Conservation (phyloP, 2,113 vertebrate genomes). For the Ondatra zibethicus region DNA sequence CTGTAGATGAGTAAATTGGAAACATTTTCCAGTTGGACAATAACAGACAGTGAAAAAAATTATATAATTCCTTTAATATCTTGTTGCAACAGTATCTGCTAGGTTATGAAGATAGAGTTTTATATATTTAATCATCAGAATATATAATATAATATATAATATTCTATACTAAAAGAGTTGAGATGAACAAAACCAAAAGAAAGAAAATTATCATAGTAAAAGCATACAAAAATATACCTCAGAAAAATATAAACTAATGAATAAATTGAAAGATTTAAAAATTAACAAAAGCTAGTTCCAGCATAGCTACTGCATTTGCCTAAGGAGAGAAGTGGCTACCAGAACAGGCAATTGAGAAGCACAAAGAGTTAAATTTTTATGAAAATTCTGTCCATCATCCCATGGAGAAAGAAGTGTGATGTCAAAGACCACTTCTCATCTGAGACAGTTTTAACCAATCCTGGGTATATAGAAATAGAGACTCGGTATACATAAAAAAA, state of each 20-base stretch:
- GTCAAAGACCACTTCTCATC: background rate
- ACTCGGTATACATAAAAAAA: background rate
- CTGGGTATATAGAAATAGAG: background rate
- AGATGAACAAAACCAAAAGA: background rate
- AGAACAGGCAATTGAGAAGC: background rate
- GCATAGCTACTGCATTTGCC: background rate
- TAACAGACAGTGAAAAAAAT: background rate
- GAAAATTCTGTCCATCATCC: background rate
- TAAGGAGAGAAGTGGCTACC: background rate
- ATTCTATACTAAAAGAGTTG: background rate
- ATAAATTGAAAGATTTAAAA: constrained; percentile 5
- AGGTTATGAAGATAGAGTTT: background rate
- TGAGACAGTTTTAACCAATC: background rate
- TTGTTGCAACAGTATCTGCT: background rate
- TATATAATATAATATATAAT: background rate
- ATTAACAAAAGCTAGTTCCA: background rate
- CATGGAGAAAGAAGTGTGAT: background rate
- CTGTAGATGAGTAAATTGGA: background rate
- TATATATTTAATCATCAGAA: constrained; percentile 2
- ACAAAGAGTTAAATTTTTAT: background rate
- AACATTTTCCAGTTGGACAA: constrained; percentile 16
- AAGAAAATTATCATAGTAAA: background rate
- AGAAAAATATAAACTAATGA: background rate
- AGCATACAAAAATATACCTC: background rate
- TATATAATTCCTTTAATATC: background rate